These are phyloP conservation scores for Diorhabda elongata DNA, from an alignment of 1,140 invertebrate genomes.

Conservation along the genomic window DNA sequence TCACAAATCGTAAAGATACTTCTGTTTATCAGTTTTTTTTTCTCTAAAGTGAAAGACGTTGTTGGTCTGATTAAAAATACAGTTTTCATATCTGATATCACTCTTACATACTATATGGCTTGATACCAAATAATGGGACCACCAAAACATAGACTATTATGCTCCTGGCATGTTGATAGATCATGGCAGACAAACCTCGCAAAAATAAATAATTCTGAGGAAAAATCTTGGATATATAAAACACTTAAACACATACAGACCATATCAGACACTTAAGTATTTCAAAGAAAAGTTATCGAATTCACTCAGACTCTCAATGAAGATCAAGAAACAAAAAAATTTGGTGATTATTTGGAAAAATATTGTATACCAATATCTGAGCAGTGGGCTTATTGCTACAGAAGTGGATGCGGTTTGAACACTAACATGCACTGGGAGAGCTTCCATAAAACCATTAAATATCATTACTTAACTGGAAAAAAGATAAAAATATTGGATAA, in stretches of 20 bases:
- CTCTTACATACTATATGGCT: constrained; percentile 20
- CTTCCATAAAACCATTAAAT: constrained; percentile 25
- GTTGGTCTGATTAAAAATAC: constrained; percentile 15
- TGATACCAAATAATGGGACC: constrained; percentile 26
- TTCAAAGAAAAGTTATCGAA: background rate
- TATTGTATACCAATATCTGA: constrained; percentile 12
- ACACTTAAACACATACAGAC: constrained; percentile 19
- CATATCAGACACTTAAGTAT: background rate
- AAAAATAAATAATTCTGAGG: constrained; percentile 27
- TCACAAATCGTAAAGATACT: constrained; percentile 30
- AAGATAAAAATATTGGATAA: constrained; percentile 27
- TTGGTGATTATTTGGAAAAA: constrained; percentile 20
- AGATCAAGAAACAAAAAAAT: constrained; percentile 8
- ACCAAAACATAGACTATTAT: constrained; percentile 15
- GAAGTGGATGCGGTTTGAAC: constrained; percentile 15
- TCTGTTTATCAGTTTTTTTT: constrained; percentile 21
- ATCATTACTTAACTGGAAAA: constrained; percentile 27
- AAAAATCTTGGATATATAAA: constrained; percentile 20
- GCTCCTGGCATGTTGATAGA: constrained; percentile 27
- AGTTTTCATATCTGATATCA: constrained; percentile 29
- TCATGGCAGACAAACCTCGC: constrained; percentile 26
- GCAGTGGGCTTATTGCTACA: constrained; percentile 30
- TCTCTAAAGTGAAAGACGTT: constrained; percentile 22
- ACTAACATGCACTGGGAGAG: constrained; percentile 30
- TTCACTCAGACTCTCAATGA: background rate